phyloP scores from a whole-genome alignment of 92 coral and sea anemone genomes.

The Phenganax marumi region DNA sequence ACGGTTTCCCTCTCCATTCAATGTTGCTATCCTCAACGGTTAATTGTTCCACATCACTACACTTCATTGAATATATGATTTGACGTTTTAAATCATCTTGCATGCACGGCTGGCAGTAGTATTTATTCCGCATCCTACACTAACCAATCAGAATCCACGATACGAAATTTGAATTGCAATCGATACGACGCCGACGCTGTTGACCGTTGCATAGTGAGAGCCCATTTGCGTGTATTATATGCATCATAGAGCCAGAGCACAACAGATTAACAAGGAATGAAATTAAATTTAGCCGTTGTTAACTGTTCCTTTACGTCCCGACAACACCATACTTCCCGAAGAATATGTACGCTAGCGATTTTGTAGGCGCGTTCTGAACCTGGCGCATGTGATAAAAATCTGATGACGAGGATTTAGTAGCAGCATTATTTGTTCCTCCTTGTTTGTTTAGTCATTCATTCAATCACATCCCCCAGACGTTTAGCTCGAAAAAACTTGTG shows the following conservation, averaged over 20 bases:
- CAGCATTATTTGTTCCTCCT: too few species aligned
- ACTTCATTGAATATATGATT: constrained; percentile 19
- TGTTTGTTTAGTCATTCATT: too few species aligned
- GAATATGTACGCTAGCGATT: too few species aligned
- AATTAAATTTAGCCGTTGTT: background rate
- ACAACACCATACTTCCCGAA: too few species aligned
- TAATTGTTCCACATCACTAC: constrained; percentile 10
- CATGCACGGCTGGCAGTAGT: constrained; percentile 11
- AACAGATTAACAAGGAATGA: background rate
- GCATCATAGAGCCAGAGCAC: constrained; percentile 11
- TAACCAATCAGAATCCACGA: constrained; percentile 13
- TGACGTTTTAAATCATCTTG: constrained; percentile 23
- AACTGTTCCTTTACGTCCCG: background rate
- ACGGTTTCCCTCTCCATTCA: background rate
- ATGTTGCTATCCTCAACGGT: background rate
- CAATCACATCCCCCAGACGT: too few species aligned
- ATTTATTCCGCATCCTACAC: constrained; percentile 9
- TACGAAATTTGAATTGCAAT: background rate
- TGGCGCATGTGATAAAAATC: too few species aligned
- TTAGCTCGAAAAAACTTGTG: too few species aligned
- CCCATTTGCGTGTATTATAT: constrained; percentile 7
- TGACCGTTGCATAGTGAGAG: constrained; percentile 25
- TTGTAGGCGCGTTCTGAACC: too few species aligned
- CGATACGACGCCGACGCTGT: constrained; percentile 15
- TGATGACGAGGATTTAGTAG: too few species aligned